Base-by-base conservation (phyloP, 1,140 invertebrate species). In the Drosophila sechellia region DNA sequence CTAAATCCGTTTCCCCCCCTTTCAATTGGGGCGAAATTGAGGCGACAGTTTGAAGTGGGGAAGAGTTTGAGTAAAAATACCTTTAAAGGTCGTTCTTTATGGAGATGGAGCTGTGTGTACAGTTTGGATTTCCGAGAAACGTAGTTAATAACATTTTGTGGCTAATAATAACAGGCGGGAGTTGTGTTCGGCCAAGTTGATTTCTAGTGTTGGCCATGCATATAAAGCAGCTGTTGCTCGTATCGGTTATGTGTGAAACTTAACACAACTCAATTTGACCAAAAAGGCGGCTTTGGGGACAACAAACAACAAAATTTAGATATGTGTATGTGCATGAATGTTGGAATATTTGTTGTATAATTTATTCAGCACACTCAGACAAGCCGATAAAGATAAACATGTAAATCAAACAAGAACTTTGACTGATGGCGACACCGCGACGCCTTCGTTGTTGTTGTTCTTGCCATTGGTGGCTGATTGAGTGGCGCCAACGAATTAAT, bases 371-470 rank as follows among this genome's bases (percentile, higher is more conserved):
- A 64, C 40, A 80, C 46, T 37, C 48, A 53, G 25, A 13, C 42
- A 40, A 35, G 35, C 34, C 53, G 70, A 77, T 60, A 69, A 73
- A 79, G 69, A 86, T 87, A 86, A 79, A 79, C 83, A 87, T 83
- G 83, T 83, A 87, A 87, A 87, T 87, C 79, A 89, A 87, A 86
- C 71, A 89, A 87, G 79, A 87, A 87, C 83, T 86, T 79, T 86
- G 83, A 87, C 83, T 89, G 84, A 87, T 79, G 83, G 84, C 78
- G 81, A 87, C 81, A 81, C 72, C 49, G 53, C 68, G 78, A 63
- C 81, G 81, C 81, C 81, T 73, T 61, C 40, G 43, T 61, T 58
- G 46, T 68, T 64, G 46, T 68, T 64, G 59, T 50, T 57, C 22
- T 61, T 64, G 60, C 37, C 43, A 45, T 64, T 60, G 49, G 22